A percentile compares a stretch with the other conserved stretches of the same genome.
phyloP scores from a whole-genome alignment of 2,888 invertebrate genomes.

The Anthrax anthrax region DNA sequence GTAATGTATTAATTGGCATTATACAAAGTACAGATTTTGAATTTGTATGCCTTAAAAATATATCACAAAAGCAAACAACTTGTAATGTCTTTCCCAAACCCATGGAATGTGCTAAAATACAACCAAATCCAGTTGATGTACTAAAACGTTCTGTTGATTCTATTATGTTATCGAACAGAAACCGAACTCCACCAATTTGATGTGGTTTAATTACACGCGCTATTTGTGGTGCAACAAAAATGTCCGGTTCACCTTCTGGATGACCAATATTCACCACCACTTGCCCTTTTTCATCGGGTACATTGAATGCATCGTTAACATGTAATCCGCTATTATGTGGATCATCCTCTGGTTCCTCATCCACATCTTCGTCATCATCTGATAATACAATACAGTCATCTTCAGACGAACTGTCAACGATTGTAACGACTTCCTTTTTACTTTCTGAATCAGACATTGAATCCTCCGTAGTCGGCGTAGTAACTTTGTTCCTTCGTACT shows the following conservation, averaged over 20 bases:
- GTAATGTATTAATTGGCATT: constrained; percentile 96
- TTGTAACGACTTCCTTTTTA: constrained; percentile 45
- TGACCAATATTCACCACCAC: constrained; percentile 90
- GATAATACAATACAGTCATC: constrained; percentile 81
- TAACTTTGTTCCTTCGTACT: constrained; percentile 16
- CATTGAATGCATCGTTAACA: constrained; percentile 82
- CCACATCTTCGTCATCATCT: constrained; percentile 65
- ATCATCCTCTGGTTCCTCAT: constrained; percentile 71
- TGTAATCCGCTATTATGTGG: constrained; percentile 85
- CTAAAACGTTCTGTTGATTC: constrained; percentile 83
- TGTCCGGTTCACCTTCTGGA: constrained; percentile 76
- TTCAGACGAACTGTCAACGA: constrained; percentile 56
- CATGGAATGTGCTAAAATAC: constrained; percentile 98
- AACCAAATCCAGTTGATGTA: constrained; percentile 84
- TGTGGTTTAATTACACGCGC: constrained; percentile 88
- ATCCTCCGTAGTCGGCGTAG: constrained; percentile 9
- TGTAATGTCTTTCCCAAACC: constrained; percentile 97
- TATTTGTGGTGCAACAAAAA: constrained; percentile 84
- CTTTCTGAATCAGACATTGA: constrained; percentile 6
- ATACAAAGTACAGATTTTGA: constrained; percentile 86
- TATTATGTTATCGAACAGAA: constrained; percentile 92
- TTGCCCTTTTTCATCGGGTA: constrained; percentile 80
- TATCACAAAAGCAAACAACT: constrained; percentile 91
- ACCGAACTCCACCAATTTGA: constrained; percentile 91
- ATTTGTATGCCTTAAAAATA: constrained; percentile 79